Evolutionary conservation across 1,140 invertebrate genomes (phyloP).

Genomic region (Meteorus sp.): DNA sequence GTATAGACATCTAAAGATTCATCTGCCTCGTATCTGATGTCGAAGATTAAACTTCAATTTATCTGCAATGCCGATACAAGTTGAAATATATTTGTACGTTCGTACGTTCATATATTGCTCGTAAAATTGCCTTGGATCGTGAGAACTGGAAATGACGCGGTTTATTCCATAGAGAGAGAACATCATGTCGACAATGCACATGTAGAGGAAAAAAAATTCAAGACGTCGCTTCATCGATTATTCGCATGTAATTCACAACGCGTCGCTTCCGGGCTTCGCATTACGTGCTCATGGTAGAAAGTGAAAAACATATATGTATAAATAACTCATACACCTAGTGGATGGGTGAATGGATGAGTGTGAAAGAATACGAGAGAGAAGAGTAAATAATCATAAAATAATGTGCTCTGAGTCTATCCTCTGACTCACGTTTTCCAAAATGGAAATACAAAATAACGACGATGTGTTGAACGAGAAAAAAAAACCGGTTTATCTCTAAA

Average conservation of each 20-base stretch:
- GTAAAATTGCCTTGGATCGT: no score
- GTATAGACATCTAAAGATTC: background rate
- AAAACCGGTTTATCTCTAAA: background rate
- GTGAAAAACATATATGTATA: constrained; percentile 2
- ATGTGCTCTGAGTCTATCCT: constrained; percentile 1
- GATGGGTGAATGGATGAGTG: no score
- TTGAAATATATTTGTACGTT: no score
- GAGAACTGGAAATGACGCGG: no score
- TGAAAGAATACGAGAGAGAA: no score
- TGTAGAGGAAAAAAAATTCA: no score
- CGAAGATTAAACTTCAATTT: no score
- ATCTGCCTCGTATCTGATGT: background rate
- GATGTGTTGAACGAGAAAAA: background rate
- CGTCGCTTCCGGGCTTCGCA: constrained; percentile 9
- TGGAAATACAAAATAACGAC: background rate
- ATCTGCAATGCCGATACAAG: no score
- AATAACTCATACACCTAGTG: background rate
- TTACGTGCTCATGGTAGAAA: constrained; percentile 9
- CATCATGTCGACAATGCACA: no score
- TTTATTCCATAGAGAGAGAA: no score
- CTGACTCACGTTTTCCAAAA: constrained; percentile 1
- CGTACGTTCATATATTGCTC: no score
- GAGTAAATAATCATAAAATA: background rate
- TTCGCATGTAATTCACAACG: background rate
- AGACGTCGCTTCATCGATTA: constrained; percentile 11